Base-by-base conservation (phyloP, 2,113 vertebrate species). In the Tragelaphus buxtoni region DNA sequence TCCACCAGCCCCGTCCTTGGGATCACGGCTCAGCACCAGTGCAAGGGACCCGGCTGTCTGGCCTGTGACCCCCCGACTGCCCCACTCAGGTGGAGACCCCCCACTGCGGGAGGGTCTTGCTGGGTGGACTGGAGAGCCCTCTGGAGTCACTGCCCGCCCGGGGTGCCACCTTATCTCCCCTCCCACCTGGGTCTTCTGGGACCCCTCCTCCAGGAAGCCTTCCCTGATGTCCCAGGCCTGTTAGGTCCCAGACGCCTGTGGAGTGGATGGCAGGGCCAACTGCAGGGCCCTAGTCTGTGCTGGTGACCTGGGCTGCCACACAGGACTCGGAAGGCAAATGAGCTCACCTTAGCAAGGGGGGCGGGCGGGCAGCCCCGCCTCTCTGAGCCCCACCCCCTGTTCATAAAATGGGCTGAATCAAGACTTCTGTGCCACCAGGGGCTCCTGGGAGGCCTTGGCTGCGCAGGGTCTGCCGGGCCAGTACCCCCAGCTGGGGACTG, bases 401-500 rank as follows among this genome's bases (percentile, higher is more conserved):
- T 17, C 5, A 22, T n/a, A 32, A 11, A 45, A 17, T 0, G 13
- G 56, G 56, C 56, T 13, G 47, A n/a, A 7, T 42, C 20, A 1
- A 18, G 69, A 18, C 26, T 26, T 51, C 79, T 10, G 4, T 4
- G 60, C 55, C 24, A 16, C 55, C 17, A 7, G 4, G 26, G 18
- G 6, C 18, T 63, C 58, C 74, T 18, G 74, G 58, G 47, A 47
- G 13, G 42, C 13, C 4, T 12, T 0, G 2, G 14, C 28, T 28
- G 28, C 1, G 28, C 47, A 63, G 47, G 13, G 28, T 10, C 47
- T 56, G 1, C 12, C 0, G 0, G 4, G 2, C 28, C 1, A 4
- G 18, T 47, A 7, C 9, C 3, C 61, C 45, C 1, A 0, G 18
- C 3, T 1, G 5, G 1, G 4, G 5, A 30, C 2, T 9, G 17